phyloP scores from a whole-genome alignment of 2,113 vertebrate species.

The Boulengeromyrus knoepffleri region DNA sequence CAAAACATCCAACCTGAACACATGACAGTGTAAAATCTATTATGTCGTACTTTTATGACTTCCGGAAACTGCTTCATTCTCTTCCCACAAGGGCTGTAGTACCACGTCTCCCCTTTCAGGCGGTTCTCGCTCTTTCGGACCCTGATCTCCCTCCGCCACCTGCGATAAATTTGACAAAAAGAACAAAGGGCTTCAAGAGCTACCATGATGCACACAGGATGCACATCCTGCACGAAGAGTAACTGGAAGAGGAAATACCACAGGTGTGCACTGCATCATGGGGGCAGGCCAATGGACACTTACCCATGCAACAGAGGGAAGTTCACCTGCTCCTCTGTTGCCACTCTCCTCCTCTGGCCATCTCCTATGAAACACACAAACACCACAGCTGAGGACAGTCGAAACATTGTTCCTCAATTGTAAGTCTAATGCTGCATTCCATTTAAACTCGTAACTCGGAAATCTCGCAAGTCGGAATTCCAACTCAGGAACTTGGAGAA shows the following conservation, averaged over 20 bases:
- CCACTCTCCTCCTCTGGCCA: conserved; percentile 71
- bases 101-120: conserved; percentile 94
- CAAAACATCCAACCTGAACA: not conserved
- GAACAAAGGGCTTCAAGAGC: not conserved
- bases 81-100: conserved; percentile 91
- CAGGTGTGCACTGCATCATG: not conserved
- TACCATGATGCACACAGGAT: not conserved
- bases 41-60: conserved; percentile 77
- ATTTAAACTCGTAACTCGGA: too few relatives aligned
- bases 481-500: too few relatives aligned
- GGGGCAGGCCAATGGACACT: not conserved
- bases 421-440: not conserved
- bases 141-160: conserved; percentile 83
- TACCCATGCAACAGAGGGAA: conserved; percentile 86
- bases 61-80: conserved; percentile 96
- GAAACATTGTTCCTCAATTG: not conserved
- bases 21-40: not conserved
- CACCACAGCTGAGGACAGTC: not conserved
- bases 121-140: conserved; percentile 79
- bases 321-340: conserved; percentile 83
- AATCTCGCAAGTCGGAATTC: too few relatives aligned
- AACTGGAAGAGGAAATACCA: not conserved
- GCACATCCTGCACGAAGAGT: not conserved
- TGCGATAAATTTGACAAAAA: not conserved
- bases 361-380: conserved; percentile 58